Percentiles rank a stretch among this genome's conserved stretches.
Conservation (phyloP, 2,797 vertebrate species). For the Sebastiscus tertius region DNA sequence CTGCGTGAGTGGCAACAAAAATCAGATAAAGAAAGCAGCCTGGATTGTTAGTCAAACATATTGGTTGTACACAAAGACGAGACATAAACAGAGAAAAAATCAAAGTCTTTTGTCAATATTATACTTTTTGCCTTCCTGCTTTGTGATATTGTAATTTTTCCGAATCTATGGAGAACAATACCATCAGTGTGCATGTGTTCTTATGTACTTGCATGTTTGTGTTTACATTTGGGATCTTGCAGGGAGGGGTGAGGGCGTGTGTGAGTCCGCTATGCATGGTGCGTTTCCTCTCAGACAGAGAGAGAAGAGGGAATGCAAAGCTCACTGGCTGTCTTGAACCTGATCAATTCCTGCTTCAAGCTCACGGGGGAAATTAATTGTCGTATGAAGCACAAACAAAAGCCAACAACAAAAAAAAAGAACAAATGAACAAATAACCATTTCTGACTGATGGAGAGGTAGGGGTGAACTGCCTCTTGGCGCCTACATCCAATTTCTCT, state of each 20-base stretch:
- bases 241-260: background rate
- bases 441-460: slow-evolving; percentile 64
- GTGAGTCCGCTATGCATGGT: background rate
- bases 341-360: slow-evolving; percentile 70
- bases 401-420: slow-evolving; percentile 40
- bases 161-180: slow-evolving; percentile 3
- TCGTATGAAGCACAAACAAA: slow-evolving; percentile 72
- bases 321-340: slow-evolving; percentile 45
- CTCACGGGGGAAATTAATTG: slow-evolving; percentile 78
- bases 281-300: slow-evolving; percentile 27
- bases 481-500: slow-evolving; percentile 57
- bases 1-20: background rate
- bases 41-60: background rate
- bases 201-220: slow-evolving; percentile 8
- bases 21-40: background rate
- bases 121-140: background rate
- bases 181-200: background rate
- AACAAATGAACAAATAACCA: slow-evolving; percentile 71
- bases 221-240: slow-evolving; percentile 28
- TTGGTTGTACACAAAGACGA: background rate
- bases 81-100: slow-evolving; percentile 7
- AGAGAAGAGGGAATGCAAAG: slow-evolving; percentile 38
- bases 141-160: background rate
- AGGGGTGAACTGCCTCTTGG: slow-evolving; percentile 60
- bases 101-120: slow-evolving; percentile 12